A percentile compares a stretch with the other conserved stretches of the same genome.
These are phyloP conservation scores for Nesidiocoris tenuis DNA, from an alignment of 2,888 invertebrate genomes.

Conservation along the genomic window DNA sequence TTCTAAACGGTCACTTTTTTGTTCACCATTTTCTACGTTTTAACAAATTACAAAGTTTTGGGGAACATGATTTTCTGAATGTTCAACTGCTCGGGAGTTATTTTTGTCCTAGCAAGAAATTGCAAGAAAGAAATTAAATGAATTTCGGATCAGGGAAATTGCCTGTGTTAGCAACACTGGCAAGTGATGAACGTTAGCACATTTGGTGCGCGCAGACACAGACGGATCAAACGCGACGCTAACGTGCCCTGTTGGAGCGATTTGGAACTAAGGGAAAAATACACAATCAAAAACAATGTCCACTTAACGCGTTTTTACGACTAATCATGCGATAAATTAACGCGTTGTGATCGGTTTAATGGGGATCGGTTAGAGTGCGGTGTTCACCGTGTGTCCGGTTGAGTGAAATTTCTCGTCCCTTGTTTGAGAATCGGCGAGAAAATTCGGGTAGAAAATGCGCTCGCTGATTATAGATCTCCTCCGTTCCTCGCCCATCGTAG, in stretches of 20 bases:
- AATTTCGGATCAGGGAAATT: too few relatives aligned
- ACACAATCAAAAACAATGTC: constrained; percentile 51
- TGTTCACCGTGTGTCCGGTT: not conserved
- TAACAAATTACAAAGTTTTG: too few relatives aligned
- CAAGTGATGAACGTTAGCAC: constrained; percentile 4
- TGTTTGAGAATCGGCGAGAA: not conserved
- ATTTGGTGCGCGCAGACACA: not conserved
- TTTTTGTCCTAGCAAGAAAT: too few relatives aligned
- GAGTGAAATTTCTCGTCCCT: not conserved
- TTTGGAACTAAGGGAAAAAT: constrained; percentile 48
- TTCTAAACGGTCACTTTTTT: too few relatives aligned
- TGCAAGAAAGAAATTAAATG: too few relatives aligned
- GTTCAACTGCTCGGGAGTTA: too few relatives aligned
- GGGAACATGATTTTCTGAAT: too few relatives aligned
- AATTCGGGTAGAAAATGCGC: constrained; percentile 9
- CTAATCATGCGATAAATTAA: constrained; percentile 2
- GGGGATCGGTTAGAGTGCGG: not conserved
- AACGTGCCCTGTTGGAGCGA: constrained; percentile 44
- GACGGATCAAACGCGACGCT: not conserved
- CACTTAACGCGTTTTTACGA: constrained; percentile 47
- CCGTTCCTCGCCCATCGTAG: constrained; percentile 13
- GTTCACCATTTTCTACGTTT: too few relatives aligned
- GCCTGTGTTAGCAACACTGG: too few relatives aligned
- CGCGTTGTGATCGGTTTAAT: not conserved
- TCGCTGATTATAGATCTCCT: constrained; percentile 36